phyloP scores from a whole-genome alignment of 2,888 invertebrate genomes.

The Oscheius sp. region DNA sequence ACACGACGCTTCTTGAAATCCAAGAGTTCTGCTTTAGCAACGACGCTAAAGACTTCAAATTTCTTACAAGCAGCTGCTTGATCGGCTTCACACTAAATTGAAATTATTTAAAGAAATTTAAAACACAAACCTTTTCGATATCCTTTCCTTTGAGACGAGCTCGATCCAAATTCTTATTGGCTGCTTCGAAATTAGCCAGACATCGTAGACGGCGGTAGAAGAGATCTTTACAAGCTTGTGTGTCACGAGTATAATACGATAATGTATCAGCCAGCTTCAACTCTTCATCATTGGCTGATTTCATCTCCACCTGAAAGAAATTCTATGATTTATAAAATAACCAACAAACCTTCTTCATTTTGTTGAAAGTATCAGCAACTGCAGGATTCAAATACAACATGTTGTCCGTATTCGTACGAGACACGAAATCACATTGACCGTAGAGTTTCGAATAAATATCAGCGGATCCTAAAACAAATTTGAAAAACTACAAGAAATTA shows the following conservation, averaged over 20 bases:
- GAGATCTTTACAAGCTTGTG: slow-evolving; percentile 93
- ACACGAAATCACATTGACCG: slow-evolving; percentile 87
- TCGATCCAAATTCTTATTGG: slow-evolving; percentile 93
- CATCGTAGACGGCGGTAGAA: slow-evolving; percentile 90
- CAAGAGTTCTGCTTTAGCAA: slow-evolving; percentile 83
- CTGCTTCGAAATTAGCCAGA: slow-evolving; percentile 92
- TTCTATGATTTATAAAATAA: slow-evolving; percentile 87
- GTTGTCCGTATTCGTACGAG: slow-evolving; percentile 86
- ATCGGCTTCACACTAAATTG: slow-evolving; percentile 88
- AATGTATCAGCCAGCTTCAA: slow-evolving; percentile 93
- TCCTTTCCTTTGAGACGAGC: slow-evolving; percentile 96
- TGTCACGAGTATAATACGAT: slow-evolving; percentile 95
- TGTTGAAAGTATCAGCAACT: slow-evolving; percentile 52
- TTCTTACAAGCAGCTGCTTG: slow-evolving; percentile 93
- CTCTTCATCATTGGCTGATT: slow-evolving; percentile 97
- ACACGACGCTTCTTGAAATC: slow-evolving; percentile 81
- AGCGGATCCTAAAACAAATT: slow-evolving; percentile 82
- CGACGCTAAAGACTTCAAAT: slow-evolving; percentile 94
- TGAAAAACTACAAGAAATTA: too few relatives aligned
- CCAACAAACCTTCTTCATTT: slow-evolving; percentile 78
- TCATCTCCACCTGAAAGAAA: slow-evolving; percentile 84
- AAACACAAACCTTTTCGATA: slow-evolving; percentile 90
- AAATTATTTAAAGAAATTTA: too few relatives aligned
- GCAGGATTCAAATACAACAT: slow-evolving; percentile 78
- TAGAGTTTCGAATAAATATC: slow-evolving; percentile 96